Conservation (phyloP, 2,113 vertebrate species). For the Trachemys scripta region DNA sequence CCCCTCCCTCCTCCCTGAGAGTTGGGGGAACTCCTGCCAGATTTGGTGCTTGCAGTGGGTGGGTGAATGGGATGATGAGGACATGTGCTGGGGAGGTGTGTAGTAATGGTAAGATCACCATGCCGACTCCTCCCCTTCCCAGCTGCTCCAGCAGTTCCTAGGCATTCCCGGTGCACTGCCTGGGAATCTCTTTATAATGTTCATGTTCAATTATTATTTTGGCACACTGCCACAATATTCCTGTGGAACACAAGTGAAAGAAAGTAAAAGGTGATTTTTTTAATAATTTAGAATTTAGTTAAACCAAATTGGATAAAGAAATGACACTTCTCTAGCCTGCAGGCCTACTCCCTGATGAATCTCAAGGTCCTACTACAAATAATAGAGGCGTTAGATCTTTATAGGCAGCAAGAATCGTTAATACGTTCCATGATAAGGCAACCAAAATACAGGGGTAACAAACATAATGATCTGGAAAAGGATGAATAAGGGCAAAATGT, state of each 20-base stretch:
- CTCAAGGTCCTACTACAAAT: not conserved
- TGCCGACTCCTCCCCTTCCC: not conserved
- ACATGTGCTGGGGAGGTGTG: not conserved
- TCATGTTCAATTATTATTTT: slow-evolving; percentile 7
- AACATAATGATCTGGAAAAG: not conserved
- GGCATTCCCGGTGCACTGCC: fast-evolving
- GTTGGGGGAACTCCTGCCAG: slow-evolving; percentile 22
- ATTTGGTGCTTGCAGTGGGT: not conserved
- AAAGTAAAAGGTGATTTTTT: not conserved
- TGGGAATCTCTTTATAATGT: not conserved
- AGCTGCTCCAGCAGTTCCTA: not conserved
- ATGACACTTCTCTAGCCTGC: not conserved
- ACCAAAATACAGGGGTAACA: not conserved
- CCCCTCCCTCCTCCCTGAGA: not conserved
- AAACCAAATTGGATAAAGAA: not conserved
- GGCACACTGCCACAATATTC: not conserved
- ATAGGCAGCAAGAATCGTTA: not conserved
- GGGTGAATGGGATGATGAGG: not conserved
- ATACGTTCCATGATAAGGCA: slow-evolving; percentile 4
- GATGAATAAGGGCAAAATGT: not conserved
- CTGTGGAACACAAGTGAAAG: not conserved
- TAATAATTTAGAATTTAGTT: not conserved
- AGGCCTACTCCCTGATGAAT: not conserved
- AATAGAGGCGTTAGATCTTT: not conserved
- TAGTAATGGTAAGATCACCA: not conserved